A percentile compares a stretch with the other conserved stretches of the same genome.
phyloP scores from a whole-genome alignment of 2,888 invertebrate genomes.

The Cheilosia vernalis region DNA sequence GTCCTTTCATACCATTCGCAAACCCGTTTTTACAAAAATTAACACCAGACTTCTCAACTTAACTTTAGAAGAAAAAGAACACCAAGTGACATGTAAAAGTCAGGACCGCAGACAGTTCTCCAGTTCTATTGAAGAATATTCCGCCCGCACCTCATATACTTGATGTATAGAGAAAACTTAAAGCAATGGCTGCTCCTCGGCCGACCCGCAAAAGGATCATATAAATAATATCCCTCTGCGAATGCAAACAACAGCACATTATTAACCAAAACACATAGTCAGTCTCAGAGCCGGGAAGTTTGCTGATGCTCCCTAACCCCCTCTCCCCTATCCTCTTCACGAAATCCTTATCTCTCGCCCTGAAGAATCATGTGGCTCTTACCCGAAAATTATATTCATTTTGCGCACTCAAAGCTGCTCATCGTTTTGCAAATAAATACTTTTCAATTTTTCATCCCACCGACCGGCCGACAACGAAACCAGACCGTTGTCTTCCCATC shows the following conservation, averaged over 20 bases:
- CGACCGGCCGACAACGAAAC: slow-evolving; percentile 15
- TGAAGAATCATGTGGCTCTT: slow-evolving; percentile 74
- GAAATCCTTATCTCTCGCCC: slow-evolving; percentile 60
- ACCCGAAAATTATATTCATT: slow-evolving; percentile 75
- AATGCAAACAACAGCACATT: slow-evolving; percentile 71
- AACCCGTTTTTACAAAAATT: too few relatives aligned
- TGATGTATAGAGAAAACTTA: neutral
- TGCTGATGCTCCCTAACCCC: slow-evolving; percentile 15
- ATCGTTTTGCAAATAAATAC: slow-evolving; percentile 75
- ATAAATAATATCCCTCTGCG: slow-evolving; percentile 51
- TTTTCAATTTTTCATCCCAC: slow-evolving; percentile 74
- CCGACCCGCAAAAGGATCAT: slow-evolving; percentile 28
- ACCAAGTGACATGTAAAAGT: neutral
- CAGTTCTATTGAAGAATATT: neutral
- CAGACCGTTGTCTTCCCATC: slow-evolving; percentile 24
- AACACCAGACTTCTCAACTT: too few relatives aligned
- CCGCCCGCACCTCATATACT: neutral
- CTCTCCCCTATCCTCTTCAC: neutral
- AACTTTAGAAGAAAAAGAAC: neutral
- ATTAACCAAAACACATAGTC: slow-evolving; percentile 69
- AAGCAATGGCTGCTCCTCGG: neutral
- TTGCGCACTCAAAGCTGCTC: slow-evolving; percentile 75
- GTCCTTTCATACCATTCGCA: too few relatives aligned
- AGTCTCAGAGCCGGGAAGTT: slow-evolving; percentile 32
- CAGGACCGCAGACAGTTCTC: neutral